A percentile compares a stretch with the other conserved stretches of the same genome.
Conservation (phyloP, 2,797 vertebrate genomes). For the Spinus pinus region DNA sequence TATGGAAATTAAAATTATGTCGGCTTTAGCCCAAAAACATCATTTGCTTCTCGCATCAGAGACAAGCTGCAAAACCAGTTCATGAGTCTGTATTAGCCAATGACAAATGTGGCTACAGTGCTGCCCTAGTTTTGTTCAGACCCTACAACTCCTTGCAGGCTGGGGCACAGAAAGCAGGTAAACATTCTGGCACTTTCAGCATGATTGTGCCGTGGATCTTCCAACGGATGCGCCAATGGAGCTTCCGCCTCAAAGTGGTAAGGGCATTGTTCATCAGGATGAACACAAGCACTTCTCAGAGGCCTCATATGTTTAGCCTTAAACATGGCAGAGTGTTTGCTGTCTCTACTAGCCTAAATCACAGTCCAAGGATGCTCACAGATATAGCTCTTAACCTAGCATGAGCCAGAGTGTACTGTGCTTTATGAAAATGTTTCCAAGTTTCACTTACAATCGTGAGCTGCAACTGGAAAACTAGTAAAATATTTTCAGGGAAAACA, state of each 20-base stretch:
- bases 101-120: neutral
- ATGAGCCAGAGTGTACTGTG: neutral
- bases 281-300: neutral
- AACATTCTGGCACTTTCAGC: neutral
- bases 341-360: neutral
- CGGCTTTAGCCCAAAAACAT: neutral
- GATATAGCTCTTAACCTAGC: neutral
- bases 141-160: neutral
- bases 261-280: neutral
- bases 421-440: neutral
- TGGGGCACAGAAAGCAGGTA: neutral
- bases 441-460: neutral
- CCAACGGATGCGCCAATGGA: neutral
- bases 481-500: neutral
- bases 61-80: neutral
- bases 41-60: neutral
- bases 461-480: neutral
- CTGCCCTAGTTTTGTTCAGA: neutral
- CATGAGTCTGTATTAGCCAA: neutral
- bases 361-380: fast-evolving
- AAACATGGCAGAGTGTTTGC: neutral
- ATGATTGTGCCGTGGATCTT: neutral
- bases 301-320: neutral
- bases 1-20: neutral
- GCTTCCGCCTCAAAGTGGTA: neutral